Evolutionary conservation across 1,140 invertebrate species (phyloP).

Genomic region (Ectropis grisescens): DNA sequence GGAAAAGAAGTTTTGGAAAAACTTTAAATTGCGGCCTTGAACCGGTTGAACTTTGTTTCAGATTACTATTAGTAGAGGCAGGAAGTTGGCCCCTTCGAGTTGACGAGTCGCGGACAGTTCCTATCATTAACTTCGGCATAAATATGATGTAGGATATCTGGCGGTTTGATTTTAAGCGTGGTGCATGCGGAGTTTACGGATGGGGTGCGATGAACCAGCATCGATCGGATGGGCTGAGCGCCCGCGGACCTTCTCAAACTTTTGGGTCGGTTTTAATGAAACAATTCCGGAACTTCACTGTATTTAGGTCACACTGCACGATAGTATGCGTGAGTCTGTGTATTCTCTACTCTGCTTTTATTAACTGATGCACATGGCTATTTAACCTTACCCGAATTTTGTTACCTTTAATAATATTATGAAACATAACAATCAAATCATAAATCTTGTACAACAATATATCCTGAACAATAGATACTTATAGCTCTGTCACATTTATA

Average conservation of each 20-base stretch:
- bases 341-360: slow-evolving; percentile 8
- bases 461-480: too few species aligned
- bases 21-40: slow-evolving; percentile 73
- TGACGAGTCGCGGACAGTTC: slow-evolving; percentile 30
- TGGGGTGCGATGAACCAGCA: slow-evolving; percentile 33
- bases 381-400: too few species aligned
- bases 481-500: too few species aligned
- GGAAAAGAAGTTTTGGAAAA: slow-evolving; percentile 66
- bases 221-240: slow-evolving; percentile 27
- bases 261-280: slow-evolving; percentile 48
- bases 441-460: too few species aligned
- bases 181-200: slow-evolving; percentile 15
- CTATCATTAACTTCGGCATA: slow-evolving; percentile 30
- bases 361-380: too few species aligned
- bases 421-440: too few species aligned
- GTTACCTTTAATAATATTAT: too few species aligned
- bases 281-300: slow-evolving; percentile 34
- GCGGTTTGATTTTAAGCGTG: slow-evolving; percentile 22
- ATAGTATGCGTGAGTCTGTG: slow-evolving; percentile 20
- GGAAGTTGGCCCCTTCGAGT: slow-evolving; percentile 64
- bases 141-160: slow-evolving; percentile 33
- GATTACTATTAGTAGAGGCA: slow-evolving; percentile 69
- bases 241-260: slow-evolving; percentile 30
- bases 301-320: slow-evolving; percentile 40
- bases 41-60: slow-evolving; percentile 66